Evolutionary conservation across 1,140 invertebrate genomes (phyloP), one percentile per base, ranked within the genome.

Genomic region (Cyrtorhinus lividipennis): DNA sequence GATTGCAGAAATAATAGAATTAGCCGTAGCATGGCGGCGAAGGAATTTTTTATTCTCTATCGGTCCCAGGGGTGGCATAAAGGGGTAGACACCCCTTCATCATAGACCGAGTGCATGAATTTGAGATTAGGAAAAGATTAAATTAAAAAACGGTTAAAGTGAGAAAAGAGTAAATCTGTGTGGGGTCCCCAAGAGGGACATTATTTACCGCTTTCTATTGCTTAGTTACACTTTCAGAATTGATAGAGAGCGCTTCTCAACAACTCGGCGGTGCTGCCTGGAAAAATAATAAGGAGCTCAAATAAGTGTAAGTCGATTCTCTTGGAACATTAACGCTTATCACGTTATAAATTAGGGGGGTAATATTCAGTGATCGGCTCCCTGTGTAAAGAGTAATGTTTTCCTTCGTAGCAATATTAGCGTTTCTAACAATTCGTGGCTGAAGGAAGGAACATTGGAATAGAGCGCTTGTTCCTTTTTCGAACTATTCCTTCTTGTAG

Each of bases 71-170:
- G 18, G 48, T 53, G 18, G 8, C 48, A 20, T 53, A 53, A 53
- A 53, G 48, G 48, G 48, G 48, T 53, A 53, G 48, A 53, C 48
- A 12, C 8, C 48, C 48, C 48, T 53, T 20, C 48, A 53, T 53
- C 48, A 53, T 53, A 53, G 48, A 53, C 48, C 48, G 20, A 20
- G 48, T 20, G 5, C 48, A 53, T 53, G 48, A 53, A 53, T 53
- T 53, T 53, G 5, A 53, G 48, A 53, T 53, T 53, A 53, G 48
- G 48, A 20, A 53, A 53, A 53, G 48, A 53, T 53, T 53, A 53
- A 53, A 53, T 53, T 53, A 53, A 53, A 53, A 53, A 53, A 53
- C 48, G 8, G 48, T 53, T 53, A 53, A 53, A 53, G 20, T 53
- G 48, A 53, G 48, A 12, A 20, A 53, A 53, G 12, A 10, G 48